A percentile compares a stretch with the other conserved stretches of the same genome.
Evolutionary conservation across 2,888 invertebrate species (phyloP).

Genomic region (Dexiosoma caninum): DNA sequence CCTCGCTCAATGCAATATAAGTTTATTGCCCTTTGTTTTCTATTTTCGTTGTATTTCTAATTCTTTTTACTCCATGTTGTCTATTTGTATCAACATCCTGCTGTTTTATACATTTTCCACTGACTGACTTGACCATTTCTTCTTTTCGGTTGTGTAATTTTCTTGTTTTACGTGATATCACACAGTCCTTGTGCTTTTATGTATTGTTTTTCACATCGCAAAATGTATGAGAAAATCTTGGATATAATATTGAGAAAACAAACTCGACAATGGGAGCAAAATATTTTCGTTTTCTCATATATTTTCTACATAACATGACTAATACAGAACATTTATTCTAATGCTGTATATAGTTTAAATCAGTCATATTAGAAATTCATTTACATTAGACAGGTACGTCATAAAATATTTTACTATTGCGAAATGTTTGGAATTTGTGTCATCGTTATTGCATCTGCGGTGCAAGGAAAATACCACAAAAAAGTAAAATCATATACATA

Average conservation of each 20-base stretch:
- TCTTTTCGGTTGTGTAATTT: background rate
- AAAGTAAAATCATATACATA: too few relatives aligned
- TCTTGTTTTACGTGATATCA: background rate
- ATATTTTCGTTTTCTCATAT: background rate
- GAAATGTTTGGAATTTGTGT: too few relatives aligned
- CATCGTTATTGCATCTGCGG: too few relatives aligned
- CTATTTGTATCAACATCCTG: conserved; percentile 29
- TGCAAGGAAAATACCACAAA: too few relatives aligned
- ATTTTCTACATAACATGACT: background rate
- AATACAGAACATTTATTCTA: too few relatives aligned
- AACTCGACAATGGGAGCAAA: background rate
- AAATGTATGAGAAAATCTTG: conserved; percentile 4
- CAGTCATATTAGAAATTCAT: too few relatives aligned
- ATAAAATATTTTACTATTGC: too few relatives aligned
- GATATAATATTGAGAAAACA: conserved; percentile 15
- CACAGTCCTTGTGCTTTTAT: background rate
- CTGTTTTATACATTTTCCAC: conserved; percentile 19
- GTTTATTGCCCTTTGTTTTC: conserved; percentile 38
- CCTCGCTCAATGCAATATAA: background rate
- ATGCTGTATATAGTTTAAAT: too few relatives aligned
- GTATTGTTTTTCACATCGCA: background rate
- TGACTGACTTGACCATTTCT: conserved; percentile 3
- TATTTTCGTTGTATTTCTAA: background rate
- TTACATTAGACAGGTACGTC: too few relatives aligned
- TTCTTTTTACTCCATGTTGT: background rate